Percentiles rank a stretch among this genome's conserved stretches.
Evolutionary conservation across 2,113 vertebrate species (phyloP).

Genomic region (Pycnonotus jocosus): DNA sequence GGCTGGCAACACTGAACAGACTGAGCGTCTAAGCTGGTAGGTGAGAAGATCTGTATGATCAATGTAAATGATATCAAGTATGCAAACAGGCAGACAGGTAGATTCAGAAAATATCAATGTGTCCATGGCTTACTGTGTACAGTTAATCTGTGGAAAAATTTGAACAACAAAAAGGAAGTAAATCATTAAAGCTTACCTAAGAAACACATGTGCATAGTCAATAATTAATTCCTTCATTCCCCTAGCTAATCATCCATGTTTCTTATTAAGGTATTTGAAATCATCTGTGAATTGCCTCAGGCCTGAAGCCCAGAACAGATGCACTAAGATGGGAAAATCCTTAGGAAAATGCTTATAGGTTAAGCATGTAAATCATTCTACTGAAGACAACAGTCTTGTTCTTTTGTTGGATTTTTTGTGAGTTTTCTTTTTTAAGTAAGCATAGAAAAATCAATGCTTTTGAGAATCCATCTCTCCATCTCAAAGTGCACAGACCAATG

Average conservation of each 20-base stretch:
- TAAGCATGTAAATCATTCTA: background rate
- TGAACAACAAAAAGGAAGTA: background rate
- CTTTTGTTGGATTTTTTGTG: background rate
- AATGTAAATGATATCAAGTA: background rate
- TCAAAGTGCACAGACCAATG: background rate
- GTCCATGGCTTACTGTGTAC: background rate
- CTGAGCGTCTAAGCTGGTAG: background rate
- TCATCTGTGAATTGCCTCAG: background rate
- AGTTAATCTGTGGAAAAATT: background rate
- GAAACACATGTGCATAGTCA: background rate
- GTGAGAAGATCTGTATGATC: background rate
- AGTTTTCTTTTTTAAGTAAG: background rate
- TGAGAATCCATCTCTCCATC: background rate
- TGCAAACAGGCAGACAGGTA: background rate
- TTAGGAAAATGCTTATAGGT: background rate
- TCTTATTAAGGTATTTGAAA: background rate
- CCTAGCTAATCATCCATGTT: background rate
- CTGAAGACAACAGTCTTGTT: background rate
- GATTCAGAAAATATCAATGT: background rate
- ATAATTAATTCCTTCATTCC: background rate
- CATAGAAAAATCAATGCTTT: background rate
- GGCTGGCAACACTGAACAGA: background rate
- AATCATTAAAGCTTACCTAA: background rate
- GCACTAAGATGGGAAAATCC: background rate
- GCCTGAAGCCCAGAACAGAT: background rate